Base-by-base conservation (phyloP, 2,113 vertebrate genomes). In the Anser brachyrhynchus region DNA sequence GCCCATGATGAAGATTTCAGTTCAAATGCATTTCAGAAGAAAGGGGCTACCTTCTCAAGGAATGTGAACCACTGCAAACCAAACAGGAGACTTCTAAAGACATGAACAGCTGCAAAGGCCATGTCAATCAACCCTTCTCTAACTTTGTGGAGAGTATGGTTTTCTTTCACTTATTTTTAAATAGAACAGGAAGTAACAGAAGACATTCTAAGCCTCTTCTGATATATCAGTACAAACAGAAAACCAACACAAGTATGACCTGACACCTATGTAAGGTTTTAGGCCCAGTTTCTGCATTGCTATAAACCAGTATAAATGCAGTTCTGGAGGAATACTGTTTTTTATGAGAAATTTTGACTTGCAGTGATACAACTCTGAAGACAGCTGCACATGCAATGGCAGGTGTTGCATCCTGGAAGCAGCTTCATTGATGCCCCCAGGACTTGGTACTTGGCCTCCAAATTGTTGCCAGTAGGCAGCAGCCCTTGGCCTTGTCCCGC, bases 251-350 rank as follows among this genome's bases (percentile, higher is more conserved):
- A 43, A 71, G 20, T 21, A 31, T 13, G 58, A 20, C 10, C 35
- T 11, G 37, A 43, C 35, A 78, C 6, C 15, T 57, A 31, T 9
- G 28, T 22, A 78, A 81, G 21, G 18, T 71, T 91, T 79, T 66
- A 55, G 39, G 43, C 17, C 29, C 2, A 1, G 13, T 79, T 87
- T 37, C 37, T 51, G 58, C 15, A 9, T 10, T 7, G 10, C 22
- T 62, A 5, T 51, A 74, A 86, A n/a, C 5, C 6, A 62, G 23
- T 33, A 67, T 19, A 92, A 26, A 52, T 6, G 3, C 16, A 21
- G 2, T 75, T 39, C 35, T 28, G 31, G 4, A n/a, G 22, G 7
- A 67, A 31, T 3, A 2, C 0, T 59, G 61, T 11, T 12, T 39
- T 90, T 87, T 71, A 49, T 25, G 33, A 66, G 28, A 89, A 33